Evolutionary conservation across 2,113 vertebrate genomes (phyloP).

Genomic region (Xiphias gladius): DNA sequence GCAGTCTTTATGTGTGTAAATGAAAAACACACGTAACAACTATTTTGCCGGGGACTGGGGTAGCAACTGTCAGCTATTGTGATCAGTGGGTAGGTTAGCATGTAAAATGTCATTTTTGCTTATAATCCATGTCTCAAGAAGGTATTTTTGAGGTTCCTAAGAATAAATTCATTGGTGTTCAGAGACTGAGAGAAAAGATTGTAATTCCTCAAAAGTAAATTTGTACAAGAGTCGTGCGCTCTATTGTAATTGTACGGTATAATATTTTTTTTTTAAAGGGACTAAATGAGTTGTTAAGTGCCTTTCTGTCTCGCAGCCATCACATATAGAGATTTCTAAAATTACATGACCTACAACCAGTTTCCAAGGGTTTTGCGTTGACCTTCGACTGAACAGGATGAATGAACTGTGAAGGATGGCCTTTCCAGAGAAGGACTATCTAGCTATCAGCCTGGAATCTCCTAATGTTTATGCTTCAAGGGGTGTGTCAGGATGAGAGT

Average conservation of each 20-base stretch:
- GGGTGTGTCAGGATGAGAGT: conserved; percentile 79
- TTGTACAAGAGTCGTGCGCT: background rate
- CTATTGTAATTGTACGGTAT: background rate
- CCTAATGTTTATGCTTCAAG: conserved; percentile 71
- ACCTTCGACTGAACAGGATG: conserved; percentile 68
- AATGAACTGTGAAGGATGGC: conserved; percentile 67
- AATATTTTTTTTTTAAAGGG: background rate
- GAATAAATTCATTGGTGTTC: background rate
- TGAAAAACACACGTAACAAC: background rate
- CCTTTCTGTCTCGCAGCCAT: background rate
- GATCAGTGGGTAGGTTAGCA: background rate
- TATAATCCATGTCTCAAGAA: background rate
- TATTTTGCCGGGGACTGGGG: background rate
- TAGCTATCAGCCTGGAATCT: conserved; percentile 69
- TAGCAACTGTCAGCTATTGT: background rate
- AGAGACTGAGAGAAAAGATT: background rate
- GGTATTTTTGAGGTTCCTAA: background rate
- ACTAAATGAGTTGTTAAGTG: background rate
- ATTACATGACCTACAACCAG: conserved; percentile 33
- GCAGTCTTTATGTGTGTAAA: background rate
- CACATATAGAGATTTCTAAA: conserved; percentile 28
- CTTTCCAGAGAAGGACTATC: conserved; percentile 46
- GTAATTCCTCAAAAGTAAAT: background rate
- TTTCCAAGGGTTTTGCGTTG: conserved; percentile 47
- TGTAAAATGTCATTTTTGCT: background rate